Conservation (phyloP, 2,888 invertebrate genomes). For the Drosophila rubida region DNA sequence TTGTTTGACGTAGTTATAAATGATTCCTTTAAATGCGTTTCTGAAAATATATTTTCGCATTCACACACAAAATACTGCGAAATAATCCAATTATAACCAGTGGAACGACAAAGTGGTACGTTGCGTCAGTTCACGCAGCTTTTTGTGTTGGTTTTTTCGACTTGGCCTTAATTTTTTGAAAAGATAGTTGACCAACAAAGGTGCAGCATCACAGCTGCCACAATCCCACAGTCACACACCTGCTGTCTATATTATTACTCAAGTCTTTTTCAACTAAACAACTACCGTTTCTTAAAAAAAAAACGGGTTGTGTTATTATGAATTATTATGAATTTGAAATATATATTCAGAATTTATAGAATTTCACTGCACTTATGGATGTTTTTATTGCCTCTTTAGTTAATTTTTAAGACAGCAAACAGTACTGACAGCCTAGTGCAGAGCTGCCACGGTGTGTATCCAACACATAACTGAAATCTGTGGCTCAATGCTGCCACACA, state of each 20-base stretch:
- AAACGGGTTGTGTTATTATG: not conserved
- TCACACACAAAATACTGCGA: conserved; percentile 38
- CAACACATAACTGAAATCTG: conserved; percentile 81
- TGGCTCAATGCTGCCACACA: conserved; percentile 79
- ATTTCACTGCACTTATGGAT: conserved; percentile 41
- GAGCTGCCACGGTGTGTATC: conserved; percentile 78
- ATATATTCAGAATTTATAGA: not conserved
- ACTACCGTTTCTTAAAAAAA: conserved; percentile 7
- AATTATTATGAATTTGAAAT: not conserved
- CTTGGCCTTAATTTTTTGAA: conserved; percentile 63
- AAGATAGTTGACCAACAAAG: conserved; percentile 25
- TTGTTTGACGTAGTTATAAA: conserved; percentile 58
- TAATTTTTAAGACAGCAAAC: conserved; percentile 24
- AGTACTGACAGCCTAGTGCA: conserved; percentile 67
- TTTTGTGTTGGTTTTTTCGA: conserved; percentile 27
- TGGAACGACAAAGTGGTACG: conserved; percentile 35
- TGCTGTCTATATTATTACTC: conserved; percentile 56
- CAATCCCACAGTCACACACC: conserved; percentile 18
- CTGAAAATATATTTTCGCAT: conserved; percentile 49
- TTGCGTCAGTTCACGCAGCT: conserved; percentile 55
- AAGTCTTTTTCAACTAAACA: conserved; percentile 62
- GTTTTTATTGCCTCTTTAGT: conserved; percentile 17
- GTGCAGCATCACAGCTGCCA: conserved; percentile 35
- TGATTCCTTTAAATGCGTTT: conserved; percentile 73
- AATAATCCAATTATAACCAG: conserved; percentile 70